A percentile compares a stretch with the other conserved stretches of the same genome.
Evolutionary conservation across 2,113 vertebrate species (phyloP).

Genomic region (Collichthys lucidus): DNA sequence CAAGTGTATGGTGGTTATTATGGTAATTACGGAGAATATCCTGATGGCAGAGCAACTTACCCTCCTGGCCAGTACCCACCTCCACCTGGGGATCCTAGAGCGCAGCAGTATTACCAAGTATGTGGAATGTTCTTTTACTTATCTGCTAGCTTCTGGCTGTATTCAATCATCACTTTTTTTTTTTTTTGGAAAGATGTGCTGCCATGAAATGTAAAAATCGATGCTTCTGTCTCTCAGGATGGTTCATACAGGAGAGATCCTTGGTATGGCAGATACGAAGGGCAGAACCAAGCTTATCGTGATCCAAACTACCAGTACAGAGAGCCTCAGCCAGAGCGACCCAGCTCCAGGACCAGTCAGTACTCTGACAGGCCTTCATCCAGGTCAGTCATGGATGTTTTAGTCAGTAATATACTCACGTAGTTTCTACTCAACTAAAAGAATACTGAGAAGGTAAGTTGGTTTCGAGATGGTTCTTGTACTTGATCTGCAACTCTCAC

Average conservation of each 20-base stretch:
- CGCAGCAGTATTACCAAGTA: slow-evolving; percentile 92
- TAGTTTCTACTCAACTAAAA: too few species aligned
- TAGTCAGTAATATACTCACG: too few species aligned
- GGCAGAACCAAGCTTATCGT: slow-evolving; percentile 73
- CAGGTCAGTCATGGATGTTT: slow-evolving; percentile 81
- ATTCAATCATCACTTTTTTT: not conserved
- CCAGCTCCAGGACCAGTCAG: slow-evolving; percentile 93
- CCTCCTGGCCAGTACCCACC: slow-evolving; percentile 82
- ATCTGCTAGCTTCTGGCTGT: not conserved
- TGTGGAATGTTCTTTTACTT: not conserved
- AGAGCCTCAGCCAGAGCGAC: slow-evolving; percentile 87
- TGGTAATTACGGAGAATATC: slow-evolving; percentile 86
- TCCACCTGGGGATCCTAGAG: slow-evolving; percentile 84
- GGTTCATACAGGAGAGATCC: slow-evolving; percentile 86
- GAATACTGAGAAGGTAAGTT: too few species aligned
- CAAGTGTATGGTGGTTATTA: slow-evolving; percentile 80
- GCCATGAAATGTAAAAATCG: not conserved
- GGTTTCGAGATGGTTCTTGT: not conserved
- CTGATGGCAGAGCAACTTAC: slow-evolving; percentile 81
- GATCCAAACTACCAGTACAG: slow-evolving; percentile 85
- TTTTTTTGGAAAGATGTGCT: not conserved
- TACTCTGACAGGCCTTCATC: slow-evolving; percentile 92
- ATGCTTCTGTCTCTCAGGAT: slow-evolving; percentile 71
- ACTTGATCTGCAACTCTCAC: slow-evolving; percentile 16
- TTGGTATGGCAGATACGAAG: slow-evolving; percentile 86